phyloP scores from a whole-genome alignment of 2,113 vertebrate species.

The Cepphus grylle region DNA sequence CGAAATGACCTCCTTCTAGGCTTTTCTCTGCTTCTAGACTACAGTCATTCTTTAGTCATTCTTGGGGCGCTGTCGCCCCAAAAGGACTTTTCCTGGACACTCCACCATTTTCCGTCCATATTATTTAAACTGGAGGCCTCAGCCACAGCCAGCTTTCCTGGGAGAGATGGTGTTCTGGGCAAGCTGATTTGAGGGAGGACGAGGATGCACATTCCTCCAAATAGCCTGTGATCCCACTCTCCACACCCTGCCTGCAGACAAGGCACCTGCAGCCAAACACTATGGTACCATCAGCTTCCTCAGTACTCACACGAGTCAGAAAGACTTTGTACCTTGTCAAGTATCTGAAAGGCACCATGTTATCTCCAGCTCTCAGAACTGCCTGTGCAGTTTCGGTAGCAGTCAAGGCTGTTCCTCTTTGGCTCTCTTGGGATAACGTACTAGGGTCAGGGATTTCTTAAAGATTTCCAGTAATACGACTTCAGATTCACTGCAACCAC shows the following conservation, averaged over 20 bases:
- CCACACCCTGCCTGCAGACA: not conserved
- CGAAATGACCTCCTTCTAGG: not conserved
- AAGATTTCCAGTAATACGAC: not conserved
- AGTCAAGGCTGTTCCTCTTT: not conserved
- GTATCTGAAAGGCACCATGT: not conserved
- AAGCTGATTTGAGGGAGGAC: not conserved
- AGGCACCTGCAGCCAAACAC: not conserved
- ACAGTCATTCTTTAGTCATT: not conserved
- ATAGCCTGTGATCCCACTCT: not conserved
- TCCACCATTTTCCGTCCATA: not conserved
- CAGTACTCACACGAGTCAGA: rapidly evolving
- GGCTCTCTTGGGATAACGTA: not conserved
- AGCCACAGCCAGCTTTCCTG: not conserved
- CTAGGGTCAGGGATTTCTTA: not conserved
- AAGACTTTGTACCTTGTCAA: not conserved
- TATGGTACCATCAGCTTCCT: not conserved
- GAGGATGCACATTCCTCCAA: not conserved
- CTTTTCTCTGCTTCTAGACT: not conserved
- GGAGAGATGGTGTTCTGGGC: not conserved
- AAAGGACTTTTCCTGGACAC: not conserved
- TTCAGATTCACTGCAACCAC: not conserved
- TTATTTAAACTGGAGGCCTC: not conserved
- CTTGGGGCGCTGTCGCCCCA: not conserved
- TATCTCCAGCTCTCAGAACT: not conserved
- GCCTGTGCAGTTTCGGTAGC: not conserved